Conservation (phyloP, 92 coral and sea anemone genomes). For the Galaxea fascicularis region DNA sequence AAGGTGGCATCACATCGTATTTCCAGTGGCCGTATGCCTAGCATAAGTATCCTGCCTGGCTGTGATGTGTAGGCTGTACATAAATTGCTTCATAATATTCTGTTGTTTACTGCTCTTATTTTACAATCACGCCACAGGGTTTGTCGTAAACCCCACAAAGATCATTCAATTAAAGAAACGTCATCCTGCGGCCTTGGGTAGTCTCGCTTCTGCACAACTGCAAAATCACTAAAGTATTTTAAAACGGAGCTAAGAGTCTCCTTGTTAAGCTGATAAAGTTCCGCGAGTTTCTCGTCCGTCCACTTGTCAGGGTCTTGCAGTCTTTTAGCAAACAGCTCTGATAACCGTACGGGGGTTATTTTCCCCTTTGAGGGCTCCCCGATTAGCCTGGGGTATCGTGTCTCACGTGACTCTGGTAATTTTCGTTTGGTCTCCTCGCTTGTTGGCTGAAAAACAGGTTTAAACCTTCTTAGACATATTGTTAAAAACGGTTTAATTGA, state of each 20-base stretch:
- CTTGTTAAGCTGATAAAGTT: slow-evolving; percentile 78
- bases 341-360: slow-evolving; percentile 66
- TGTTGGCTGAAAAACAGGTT: slow-evolving; percentile 35
- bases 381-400: slow-evolving; percentile 11
- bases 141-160: slow-evolving; percentile 27
- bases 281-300: slow-evolving; percentile 79
- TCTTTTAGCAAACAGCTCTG: slow-evolving; percentile 78
- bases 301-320: slow-evolving; percentile 77
- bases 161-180: slow-evolving; percentile 35
- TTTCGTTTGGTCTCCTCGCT: slow-evolving; percentile 16
- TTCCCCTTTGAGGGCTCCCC: slow-evolving; percentile 58
- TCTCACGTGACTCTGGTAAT: slow-evolving; percentile 37
- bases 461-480: background rate
- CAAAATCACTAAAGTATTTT: slow-evolving; percentile 86
- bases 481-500: background rate
- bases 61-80: too few species aligned
- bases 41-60: too few species aligned
- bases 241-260: slow-evolving; percentile 71
- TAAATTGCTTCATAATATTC: too few species aligned
- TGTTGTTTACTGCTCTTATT: background rate
- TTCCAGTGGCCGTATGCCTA: too few species aligned
- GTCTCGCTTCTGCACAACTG: slow-evolving; percentile 72
- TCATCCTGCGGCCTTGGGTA: slow-evolving; percentile 72
- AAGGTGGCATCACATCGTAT: too few species aligned
- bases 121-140: background rate